Evolutionary conservation across 92 coral and sea anemone genomes (phyloP), one percentile per base, ranked within the genome.

Genomic region (Phymanthus crucifer): DNA sequence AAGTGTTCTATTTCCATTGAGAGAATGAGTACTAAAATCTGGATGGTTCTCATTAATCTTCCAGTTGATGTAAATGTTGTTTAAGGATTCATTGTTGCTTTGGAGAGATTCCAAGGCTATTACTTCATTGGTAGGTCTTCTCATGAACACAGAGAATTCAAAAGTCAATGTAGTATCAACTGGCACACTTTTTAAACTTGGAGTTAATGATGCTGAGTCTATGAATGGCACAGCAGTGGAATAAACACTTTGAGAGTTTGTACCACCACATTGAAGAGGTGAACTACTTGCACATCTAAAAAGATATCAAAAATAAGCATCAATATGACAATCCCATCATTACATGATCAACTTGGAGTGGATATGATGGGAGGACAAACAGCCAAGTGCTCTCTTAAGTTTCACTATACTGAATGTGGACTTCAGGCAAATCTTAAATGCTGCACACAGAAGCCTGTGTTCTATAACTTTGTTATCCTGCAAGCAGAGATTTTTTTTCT

Each of bases 211-310:
- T 38, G 74, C 64, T 24, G 81, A 66, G 27, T 27, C 34, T 36
- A 89, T 67, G 54, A 82, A n/a, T 2, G 92, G 92, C 19, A 89
- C 84, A n/a, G 86, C 87, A 7, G 87, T 85, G 48, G 89, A 85
- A 76, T 85, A 89, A 16, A 85, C 75, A 74, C 89, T 89, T 72
- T 70, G 82, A 58, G 72, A 26, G 9, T 72, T 38, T 11, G 29
- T 21, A 35, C 82, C 84, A 47, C 89, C 89, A 78, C 92, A 89
- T 7, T 58, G 50, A 32, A 85, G 70, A 78, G 32, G 58, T 36
- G 64, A 4, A 32, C 73, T 79, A 33, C 83, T 72, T 10, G 52
- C 32, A 58, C 92, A 88, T 52, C 92, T 88, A 83, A 34, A 80
- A 76, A 43, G 48, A 17, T 1, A 43, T 10, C 13, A 43, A 43